Percentiles rank a stretch among this genome's conserved stretches.
phyloP scores from a whole-genome alignment of 1,140 invertebrate genomes.

The Caenorhabditis tropicalis region DNA sequence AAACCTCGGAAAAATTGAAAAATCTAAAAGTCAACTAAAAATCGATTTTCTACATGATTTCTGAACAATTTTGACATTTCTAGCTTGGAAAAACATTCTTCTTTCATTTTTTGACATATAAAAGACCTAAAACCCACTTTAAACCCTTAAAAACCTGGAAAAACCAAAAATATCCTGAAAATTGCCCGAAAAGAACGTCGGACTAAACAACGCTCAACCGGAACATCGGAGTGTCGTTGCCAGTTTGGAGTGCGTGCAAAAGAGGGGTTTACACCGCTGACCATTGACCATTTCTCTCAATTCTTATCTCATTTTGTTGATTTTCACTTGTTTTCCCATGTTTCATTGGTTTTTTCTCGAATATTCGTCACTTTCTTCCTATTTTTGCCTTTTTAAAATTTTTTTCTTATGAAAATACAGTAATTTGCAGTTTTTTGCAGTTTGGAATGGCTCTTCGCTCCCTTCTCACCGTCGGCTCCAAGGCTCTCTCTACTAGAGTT shows the following conservation, averaged over 20 bases:
- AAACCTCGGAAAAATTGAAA: no score
- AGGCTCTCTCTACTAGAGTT: background rate
- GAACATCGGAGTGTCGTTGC: constrained; percentile 19
- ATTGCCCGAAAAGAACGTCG: background rate
- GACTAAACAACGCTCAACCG: background rate
- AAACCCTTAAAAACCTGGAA: background rate
- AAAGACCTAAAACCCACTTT: background rate
- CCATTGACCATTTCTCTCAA: background rate
- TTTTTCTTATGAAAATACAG: background rate
- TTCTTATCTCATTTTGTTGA: background rate
- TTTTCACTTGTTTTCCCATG: background rate
- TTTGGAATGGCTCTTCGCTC: background rate
- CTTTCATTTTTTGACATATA: background rate
- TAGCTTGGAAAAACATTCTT: background rate
- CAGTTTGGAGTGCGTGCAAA: background rate
- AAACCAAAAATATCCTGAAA: background rate
- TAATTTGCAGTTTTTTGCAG: background rate
- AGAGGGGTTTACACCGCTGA: background rate
- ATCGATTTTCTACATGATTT: no score
- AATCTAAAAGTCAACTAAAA: no score
- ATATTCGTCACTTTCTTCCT: background rate
- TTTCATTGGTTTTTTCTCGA: background rate
- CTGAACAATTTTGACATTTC: no score
- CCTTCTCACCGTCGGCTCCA: background rate
- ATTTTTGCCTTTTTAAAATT: background rate